Evolutionary conservation across 2,113 vertebrate species (phyloP).

Genomic region (Telmatochromis bifrenatus): DNA sequence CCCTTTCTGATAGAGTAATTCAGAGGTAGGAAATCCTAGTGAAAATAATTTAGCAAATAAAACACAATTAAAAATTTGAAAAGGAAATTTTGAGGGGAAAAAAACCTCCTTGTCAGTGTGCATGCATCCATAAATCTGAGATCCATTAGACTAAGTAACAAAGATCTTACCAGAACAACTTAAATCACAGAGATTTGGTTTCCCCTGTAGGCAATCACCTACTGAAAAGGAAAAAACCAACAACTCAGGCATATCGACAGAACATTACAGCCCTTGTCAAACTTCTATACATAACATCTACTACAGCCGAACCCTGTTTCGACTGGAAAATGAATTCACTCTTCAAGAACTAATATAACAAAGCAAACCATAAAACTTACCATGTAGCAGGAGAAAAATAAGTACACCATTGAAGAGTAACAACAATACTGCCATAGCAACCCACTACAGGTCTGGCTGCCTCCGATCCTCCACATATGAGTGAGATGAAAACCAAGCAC

Average conservation of each 20-base stretch:
- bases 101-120: background rate
- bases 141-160: background rate
- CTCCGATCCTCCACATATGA: slow-evolving; percentile 40
- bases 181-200: slow-evolving; percentile 51
- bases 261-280: background rate
- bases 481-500: slow-evolving; percentile 52
- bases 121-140: background rate
- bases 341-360: background rate
- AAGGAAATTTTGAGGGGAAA: background rate
- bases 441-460: slow-evolving; percentile 18
- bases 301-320: background rate
- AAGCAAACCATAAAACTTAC: slow-evolving; percentile 45
- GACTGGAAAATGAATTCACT: background rate
- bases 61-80: background rate
- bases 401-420: slow-evolving; percentile 20
- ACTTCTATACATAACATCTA: background rate
- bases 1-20: slow-evolving; percentile 53
- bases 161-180: slow-evolving; percentile 60
- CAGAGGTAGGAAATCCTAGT: slow-evolving; percentile 5
- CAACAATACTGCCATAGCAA: slow-evolving; percentile 42
- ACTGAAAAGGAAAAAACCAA: background rate
- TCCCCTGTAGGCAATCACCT: slow-evolving; percentile 28
- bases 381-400: slow-evolving; percentile 24
- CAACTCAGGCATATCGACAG: background rate
- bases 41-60: background rate